Evolutionary conservation across 2,113 vertebrate species (phyloP).

Genomic region (Pterocles burchelli): DNA sequence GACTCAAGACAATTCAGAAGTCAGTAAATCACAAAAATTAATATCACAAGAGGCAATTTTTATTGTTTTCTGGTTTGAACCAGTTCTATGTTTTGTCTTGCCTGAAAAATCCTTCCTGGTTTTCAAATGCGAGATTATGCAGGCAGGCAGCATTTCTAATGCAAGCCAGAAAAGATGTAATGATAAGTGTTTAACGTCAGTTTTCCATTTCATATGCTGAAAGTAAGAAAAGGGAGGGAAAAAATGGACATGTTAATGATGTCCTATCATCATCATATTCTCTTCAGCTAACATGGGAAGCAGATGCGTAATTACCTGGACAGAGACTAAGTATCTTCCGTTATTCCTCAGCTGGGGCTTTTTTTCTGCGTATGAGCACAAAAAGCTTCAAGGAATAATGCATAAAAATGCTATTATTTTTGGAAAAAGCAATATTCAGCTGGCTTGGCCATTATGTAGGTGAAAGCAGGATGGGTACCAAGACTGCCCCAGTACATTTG

Average conservation of each 20-base stretch:
- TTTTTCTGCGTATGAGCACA: background rate
- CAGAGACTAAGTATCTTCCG: background rate
- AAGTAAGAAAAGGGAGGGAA: background rate
- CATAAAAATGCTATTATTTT: conserved; percentile 39
- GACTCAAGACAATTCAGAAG: background rate
- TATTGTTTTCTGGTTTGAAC: background rate
- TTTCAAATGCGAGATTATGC: background rate
- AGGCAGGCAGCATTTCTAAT: background rate
- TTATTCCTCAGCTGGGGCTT: conserved; percentile 1
- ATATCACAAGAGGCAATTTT: background rate
- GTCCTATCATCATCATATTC: background rate
- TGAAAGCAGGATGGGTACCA: background rate
- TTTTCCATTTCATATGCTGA: background rate
- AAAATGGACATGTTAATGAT: background rate
- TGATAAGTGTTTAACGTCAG: background rate
- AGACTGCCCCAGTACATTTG: background rate
- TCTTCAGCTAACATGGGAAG: background rate
- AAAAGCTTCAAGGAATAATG: conserved; percentile 30
- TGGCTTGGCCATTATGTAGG: background rate
- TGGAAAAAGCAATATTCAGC: conserved; percentile 15
- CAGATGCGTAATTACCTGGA: background rate
- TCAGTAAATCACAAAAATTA: background rate
- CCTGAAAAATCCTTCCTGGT: background rate
- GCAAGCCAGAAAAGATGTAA: background rate
- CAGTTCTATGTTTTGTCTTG: background rate